Evolutionary conservation across 2,113 vertebrate species (phyloP).

Genomic region (Ailuropoda melanoleuca): DNA sequence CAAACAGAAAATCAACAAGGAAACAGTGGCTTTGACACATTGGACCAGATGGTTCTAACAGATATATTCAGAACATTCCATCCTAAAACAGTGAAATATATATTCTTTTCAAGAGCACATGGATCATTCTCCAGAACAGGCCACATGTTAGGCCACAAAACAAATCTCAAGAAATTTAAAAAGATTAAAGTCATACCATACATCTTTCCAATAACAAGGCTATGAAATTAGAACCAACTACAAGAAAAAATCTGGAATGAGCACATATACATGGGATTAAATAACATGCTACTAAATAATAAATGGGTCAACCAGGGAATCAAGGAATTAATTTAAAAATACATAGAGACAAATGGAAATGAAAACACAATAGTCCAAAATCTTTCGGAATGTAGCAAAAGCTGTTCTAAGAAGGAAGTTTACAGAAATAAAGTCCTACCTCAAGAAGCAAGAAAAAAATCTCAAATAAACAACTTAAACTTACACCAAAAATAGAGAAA

Average conservation of each 20-base stretch:
- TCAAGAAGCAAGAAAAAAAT: not conserved
- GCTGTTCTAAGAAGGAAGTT: not conserved
- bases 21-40: not conserved
- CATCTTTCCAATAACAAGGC: not conserved
- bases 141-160: not conserved
- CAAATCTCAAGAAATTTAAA: not conserved
- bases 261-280: not conserved
- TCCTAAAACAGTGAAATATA: not conserved
- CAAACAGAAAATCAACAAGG: not conserved
- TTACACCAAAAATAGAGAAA: not conserved
- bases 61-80: not conserved
- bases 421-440: not conserved
- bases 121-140: not conserved
- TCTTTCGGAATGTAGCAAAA: not conserved
- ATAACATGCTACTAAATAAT: not conserved
- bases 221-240: not conserved
- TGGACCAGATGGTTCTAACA: not conserved
- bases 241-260: not conserved
- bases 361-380: not conserved
- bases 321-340: not conserved
- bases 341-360: not conserved
- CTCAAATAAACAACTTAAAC: not conserved
- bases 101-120: not conserved
- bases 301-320: not conserved
- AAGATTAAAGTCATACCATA: not conserved